Conservation (phyloP, 2,888 invertebrate genomes). For the Athalia circularis region DNA sequence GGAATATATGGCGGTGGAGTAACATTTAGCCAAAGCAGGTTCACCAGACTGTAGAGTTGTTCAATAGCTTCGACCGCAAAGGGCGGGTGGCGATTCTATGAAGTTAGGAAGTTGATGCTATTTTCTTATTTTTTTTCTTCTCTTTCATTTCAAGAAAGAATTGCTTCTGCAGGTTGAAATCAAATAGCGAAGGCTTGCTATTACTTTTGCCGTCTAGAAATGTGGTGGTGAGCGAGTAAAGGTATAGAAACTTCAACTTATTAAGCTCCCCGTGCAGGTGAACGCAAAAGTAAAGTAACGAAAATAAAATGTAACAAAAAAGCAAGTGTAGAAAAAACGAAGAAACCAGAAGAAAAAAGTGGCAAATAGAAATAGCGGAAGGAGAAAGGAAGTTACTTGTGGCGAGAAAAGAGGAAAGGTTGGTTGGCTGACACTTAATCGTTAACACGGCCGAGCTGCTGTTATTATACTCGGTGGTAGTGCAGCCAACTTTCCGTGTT, state of each 20-base stretch:
- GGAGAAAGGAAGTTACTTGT: not conserved
- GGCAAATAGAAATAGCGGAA: not conserved
- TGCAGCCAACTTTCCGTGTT: not conserved
- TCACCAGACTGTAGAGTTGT: too few species aligned
- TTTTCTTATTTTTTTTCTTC: too few species aligned
- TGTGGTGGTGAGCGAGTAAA: not conserved
- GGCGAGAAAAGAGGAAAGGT: not conserved
- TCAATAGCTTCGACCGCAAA: too few species aligned
- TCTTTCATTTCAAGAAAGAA: too few species aligned
- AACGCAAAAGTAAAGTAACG: too few species aligned
- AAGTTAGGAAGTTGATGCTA: too few species aligned
- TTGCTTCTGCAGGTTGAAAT: too few species aligned
- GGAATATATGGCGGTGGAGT: too few species aligned
- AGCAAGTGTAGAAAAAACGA: not conserved
- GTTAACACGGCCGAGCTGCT: conserved; percentile 7
- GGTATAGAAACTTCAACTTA: not conserved
- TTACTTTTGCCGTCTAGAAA: too few species aligned
- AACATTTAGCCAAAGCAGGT: too few species aligned
- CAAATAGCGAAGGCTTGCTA: too few species aligned
- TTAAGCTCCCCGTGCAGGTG: not conserved
- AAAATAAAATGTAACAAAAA: not conserved
- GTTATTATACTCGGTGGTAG: not conserved
- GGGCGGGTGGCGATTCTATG: too few species aligned
- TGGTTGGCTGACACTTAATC: conserved; percentile 26
- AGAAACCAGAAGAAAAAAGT: not conserved